phyloP scores from a whole-genome alignment of 2,113 vertebrate genomes.

The Lepidothrix coronata region DNA sequence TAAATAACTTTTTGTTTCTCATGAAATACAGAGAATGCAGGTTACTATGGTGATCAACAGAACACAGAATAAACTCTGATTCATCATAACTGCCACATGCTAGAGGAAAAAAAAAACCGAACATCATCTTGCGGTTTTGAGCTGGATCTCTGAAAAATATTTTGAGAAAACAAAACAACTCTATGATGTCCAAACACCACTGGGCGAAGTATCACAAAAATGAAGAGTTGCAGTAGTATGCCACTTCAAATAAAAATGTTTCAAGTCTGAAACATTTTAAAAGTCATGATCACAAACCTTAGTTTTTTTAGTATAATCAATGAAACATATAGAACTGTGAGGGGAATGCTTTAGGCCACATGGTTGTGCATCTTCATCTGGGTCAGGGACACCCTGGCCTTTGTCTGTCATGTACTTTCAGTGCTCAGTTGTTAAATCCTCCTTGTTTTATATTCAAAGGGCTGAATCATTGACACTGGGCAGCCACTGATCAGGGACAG shows the following conservation, averaged over 20 bases:
- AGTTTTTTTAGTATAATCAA: background rate
- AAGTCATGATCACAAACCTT: background rate
- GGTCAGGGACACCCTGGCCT: background rate
- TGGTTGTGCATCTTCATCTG: background rate
- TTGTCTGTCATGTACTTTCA: background rate
- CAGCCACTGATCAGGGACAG: background rate
- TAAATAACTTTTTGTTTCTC: slow-evolving; percentile 61
- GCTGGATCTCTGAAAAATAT: slow-evolving; percentile 4
- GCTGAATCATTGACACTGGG: background rate
- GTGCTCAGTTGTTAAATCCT: background rate
- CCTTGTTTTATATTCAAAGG: background rate
- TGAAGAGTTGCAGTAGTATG: background rate
- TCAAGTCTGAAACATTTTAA: background rate
- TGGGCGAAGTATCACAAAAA: background rate
- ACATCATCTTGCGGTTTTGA: background rate
- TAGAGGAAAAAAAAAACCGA: background rate
- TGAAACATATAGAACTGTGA: background rate
- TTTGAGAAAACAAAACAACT: slow-evolving; percentile 8
- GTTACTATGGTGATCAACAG: slow-evolving; percentile 63
- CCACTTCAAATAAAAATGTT: background rate
- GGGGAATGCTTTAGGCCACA: background rate
- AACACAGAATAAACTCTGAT: slow-evolving; percentile 43
- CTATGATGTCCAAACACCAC: background rate
- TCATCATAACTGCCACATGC: slow-evolving; percentile 43
- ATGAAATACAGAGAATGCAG: background rate